Conservation (phyloP, 2,797 vertebrate species). For the Coregonus suidteri region DNA sequence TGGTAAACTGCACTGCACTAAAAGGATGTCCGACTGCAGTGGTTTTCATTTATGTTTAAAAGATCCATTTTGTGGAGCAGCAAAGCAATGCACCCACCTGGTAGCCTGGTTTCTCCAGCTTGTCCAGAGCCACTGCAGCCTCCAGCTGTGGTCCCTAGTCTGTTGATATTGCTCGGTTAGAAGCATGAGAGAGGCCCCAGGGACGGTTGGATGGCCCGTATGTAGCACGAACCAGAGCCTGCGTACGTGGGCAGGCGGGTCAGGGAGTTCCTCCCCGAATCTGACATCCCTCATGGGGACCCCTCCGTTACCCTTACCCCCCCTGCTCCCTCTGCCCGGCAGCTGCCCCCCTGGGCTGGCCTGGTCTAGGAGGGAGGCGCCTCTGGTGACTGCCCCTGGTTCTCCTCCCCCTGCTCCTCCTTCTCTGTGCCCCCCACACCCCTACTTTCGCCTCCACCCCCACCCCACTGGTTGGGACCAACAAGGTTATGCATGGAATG, state of each 20-base stretch:
- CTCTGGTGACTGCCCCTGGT: conserved; percentile 74
- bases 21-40: too few relatives aligned
- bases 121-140: conserved; percentile 78
- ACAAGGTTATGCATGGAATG: conserved; percentile 99
- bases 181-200: conserved; percentile 96
- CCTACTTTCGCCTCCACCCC: conserved; percentile 81
- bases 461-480: conserved; percentile 86
- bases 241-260: conserved; percentile 94
- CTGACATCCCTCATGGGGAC: conserved; percentile 85
- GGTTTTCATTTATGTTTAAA: not conserved
- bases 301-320: conserved; percentile 70
- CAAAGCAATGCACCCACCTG: conserved; percentile 74
- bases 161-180: conserved; percentile 98
- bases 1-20: too few relatives aligned
- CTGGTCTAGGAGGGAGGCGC: conserved; percentile 79
- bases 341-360: conserved; percentile 79
- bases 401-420: conserved; percentile 67
- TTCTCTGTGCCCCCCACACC: conserved; percentile 70
- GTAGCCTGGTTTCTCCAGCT: conserved; percentile 66
- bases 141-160: conserved; percentile 87
- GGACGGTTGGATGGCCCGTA: conserved; percentile 87
- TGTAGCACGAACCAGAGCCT: conserved; percentile 74
- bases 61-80: too few relatives aligned
- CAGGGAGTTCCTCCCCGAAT: conserved; percentile 96
- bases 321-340: conserved; percentile 67